Conservation (phyloP, 2,888 invertebrate species). For the Clivina fossor region DNA sequence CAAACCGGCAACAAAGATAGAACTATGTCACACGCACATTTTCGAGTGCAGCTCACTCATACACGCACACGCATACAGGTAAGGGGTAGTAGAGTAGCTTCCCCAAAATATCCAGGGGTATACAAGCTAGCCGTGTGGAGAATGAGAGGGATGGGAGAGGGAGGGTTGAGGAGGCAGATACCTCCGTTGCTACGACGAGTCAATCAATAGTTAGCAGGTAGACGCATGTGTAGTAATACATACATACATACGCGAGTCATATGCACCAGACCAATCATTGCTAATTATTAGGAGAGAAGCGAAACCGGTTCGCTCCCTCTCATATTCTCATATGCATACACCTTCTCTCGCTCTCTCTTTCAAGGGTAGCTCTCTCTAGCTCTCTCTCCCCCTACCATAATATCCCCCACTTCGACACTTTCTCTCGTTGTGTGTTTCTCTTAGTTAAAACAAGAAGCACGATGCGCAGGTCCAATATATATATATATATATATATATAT, state of each 20-base stretch:
- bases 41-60: background rate
- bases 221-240: conserved; percentile 33
- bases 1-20: background rate
- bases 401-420: background rate
- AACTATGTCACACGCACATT: too few species aligned
- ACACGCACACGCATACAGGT: background rate
- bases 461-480: too few species aligned
- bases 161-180: too few species aligned
- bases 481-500: too few species aligned
- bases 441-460: background rate
- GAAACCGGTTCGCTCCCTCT: too few species aligned
- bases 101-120: background rate
- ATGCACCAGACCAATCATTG: conserved; percentile 24
- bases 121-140: background rate
- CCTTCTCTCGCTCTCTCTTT: background rate
- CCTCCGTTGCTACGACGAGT: conserved; percentile 13
- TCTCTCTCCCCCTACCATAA: background rate
- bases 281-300: too few species aligned
- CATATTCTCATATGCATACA: conserved; percentile 1
- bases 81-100: background rate
- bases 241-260: conserved; percentile 15
- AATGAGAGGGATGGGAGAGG: conserved; percentile 3
- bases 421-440: background rate
- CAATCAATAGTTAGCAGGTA: conserved; percentile 21
- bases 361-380: background rate